These are phyloP conservation scores for Chionis minor DNA, from an alignment of 2,113 vertebrate genomes.

Conservation along the genomic window DNA sequence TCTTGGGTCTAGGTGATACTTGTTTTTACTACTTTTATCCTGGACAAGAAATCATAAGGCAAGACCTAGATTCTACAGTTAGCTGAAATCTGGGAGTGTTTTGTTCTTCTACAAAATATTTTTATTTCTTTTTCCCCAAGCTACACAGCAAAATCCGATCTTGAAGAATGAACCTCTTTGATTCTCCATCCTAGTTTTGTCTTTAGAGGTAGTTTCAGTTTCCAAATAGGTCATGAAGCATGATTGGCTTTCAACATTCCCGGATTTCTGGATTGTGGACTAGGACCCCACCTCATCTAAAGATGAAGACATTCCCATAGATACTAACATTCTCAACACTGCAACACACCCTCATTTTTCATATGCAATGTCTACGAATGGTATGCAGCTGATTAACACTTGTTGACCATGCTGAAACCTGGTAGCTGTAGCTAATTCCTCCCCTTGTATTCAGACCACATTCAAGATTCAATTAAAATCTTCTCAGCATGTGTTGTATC, in stretches of 20 bases:
- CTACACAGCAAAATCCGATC: background rate
- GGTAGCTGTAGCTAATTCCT: background rate
- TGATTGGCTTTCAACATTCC: fast-evolving
- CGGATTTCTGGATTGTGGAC: background rate
- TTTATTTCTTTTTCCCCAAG: background rate
- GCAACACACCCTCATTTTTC: background rate
- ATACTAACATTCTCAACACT: background rate
- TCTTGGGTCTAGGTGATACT: fast-evolving
- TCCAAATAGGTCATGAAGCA: background rate
- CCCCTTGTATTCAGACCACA: constrained; percentile 10
- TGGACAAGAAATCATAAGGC: background rate
- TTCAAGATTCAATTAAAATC: constrained; percentile 46
- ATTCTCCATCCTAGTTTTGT: background rate
- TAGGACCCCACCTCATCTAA: background rate
- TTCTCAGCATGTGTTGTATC: background rate
- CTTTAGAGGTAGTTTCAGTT: background rate
- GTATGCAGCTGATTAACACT: background rate
- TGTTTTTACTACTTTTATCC: background rate
- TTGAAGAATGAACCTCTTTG: background rate
- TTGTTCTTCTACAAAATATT: background rate
- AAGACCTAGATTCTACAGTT: background rate
- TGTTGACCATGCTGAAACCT: background rate
- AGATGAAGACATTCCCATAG: background rate
- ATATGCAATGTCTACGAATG: background rate
- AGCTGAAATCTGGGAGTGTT: background rate